Conservation (phyloP, 2,113 vertebrate species). For the Tor tambroides region DNA sequence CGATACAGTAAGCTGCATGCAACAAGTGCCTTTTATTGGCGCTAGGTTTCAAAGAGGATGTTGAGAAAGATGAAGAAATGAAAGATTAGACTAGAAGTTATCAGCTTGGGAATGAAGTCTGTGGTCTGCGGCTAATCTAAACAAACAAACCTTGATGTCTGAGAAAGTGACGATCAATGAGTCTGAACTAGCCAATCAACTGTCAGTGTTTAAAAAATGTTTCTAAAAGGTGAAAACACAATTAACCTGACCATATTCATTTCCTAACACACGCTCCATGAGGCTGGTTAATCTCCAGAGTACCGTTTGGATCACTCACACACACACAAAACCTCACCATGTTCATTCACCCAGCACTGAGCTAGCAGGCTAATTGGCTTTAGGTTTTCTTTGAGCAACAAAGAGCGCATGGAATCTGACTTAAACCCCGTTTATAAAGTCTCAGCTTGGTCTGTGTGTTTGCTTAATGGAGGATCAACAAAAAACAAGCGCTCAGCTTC, state of each 20-base stretch:
- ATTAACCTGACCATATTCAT: background rate
- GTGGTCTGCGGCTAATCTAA: conserved; percentile 4
- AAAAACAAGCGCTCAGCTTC: conserved; percentile 12
- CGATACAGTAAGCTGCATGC: background rate
- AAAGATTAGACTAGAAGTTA: background rate
- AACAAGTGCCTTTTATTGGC: background rate
- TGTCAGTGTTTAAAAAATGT: too few species aligned
- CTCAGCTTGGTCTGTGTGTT: conserved; percentile 11
- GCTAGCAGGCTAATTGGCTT: conserved; percentile 33
- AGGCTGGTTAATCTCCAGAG: conserved; percentile 23
- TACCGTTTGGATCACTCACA: conserved; percentile 24
- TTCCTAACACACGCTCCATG: background rate
- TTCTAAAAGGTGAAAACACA: background rate
- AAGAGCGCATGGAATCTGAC: conserved; percentile 2
- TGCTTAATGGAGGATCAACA: conserved; percentile 15
- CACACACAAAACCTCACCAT: background rate
- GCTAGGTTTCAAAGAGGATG: conserved; percentile 28
- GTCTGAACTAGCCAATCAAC: background rate
- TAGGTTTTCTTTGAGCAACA: conserved; percentile 30
- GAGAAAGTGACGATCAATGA: background rate
- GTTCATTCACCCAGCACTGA: conserved; percentile 23
- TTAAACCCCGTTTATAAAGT: background rate
- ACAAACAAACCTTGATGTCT: background rate
- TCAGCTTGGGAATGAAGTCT: background rate
- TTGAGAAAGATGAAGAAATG: background rate